Evolutionary conservation across 2,888 invertebrate species (phyloP).

Genomic region (Sminthurinus aureus): DNA sequence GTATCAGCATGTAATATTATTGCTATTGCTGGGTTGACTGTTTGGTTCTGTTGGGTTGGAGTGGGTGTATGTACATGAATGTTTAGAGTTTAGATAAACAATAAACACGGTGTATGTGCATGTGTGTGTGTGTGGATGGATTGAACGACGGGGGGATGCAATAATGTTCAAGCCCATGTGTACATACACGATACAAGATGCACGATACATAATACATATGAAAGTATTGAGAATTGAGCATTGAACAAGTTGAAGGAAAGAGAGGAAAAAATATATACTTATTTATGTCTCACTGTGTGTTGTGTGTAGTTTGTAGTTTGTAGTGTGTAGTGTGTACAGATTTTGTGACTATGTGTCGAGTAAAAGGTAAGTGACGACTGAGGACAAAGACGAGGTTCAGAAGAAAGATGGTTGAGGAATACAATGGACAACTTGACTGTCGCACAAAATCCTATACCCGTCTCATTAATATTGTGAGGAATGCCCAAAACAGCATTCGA

Average conservation of each 20-base stretch:
- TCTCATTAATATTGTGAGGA: constrained; percentile 57
- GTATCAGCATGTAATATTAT: constrained; percentile 3
- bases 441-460: constrained; percentile 44
- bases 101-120: neutral
- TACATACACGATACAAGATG: too few relatives aligned
- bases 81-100: neutral
- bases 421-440: constrained; percentile 39
- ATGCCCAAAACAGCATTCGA: constrained; percentile 51
- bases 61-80: constrained; percentile 13
- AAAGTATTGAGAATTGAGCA: neutral
- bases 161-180: neutral
- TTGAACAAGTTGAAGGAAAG: neutral
- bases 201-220: neutral
- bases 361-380: constrained; percentile 31
- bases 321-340: constrained; percentile 1
- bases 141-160: constrained; percentile 1
- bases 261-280: neutral
- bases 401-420: constrained; percentile 44
- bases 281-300: neutral
- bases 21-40: neutral
- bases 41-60: neutral
- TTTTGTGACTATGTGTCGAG: constrained; percentile 2
- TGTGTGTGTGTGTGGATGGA: constrained; percentile 9
- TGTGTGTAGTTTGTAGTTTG: neutral
- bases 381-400: constrained; percentile 31